Evolutionary conservation across 2,888 invertebrate genomes (phyloP), one percentile per base, ranked within the genome.

Genomic region (Ypsolopha sequella): DNA sequence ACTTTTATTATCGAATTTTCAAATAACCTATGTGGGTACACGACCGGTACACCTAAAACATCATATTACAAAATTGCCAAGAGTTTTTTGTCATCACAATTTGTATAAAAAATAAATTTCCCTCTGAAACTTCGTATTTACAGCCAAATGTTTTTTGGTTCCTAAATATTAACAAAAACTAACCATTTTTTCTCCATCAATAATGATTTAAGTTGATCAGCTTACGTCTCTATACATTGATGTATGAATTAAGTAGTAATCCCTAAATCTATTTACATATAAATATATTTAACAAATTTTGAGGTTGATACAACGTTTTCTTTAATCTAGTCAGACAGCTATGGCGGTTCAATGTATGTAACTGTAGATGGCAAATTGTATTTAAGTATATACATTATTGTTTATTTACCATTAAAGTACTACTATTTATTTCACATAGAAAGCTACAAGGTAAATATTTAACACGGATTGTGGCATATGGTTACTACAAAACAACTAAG

Each of bases 41-140:
- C 13, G 36, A 60, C 57, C 53, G 62, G 63, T 62, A 65, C 58
- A 59, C 60, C 60, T 60, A 62, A 58, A 65, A 59, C 62, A 60
- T 63, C 67, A 69, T 62, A 62, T 60, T 64, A 71, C 62, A 74
- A 70, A 73, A 70, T 64, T 65, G 66, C 66, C 66, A 67, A 69
- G 67, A 62, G 43, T 56, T 52, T 51, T 54, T 64, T 55, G 60
- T 65, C 66, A 71, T 65, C 71, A 70, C 76, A 75, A 71, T 76
- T 70, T 61, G 65, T 80, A 80, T 67, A 82, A 81, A 82, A 81
- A 81, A 80, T 80, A 74, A 70, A 11, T 66, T 64, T 57, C 64
- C 63, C 60, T 66, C 58, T 64, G 66, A 73, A 75, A 68, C 64
- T 68, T 62, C 60, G 53, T 81, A 80, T 79, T 73, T 79, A 80